phyloP scores from a whole-genome alignment of 2,113 vertebrate genomes.

The Probosciger aterrimus region DNA sequence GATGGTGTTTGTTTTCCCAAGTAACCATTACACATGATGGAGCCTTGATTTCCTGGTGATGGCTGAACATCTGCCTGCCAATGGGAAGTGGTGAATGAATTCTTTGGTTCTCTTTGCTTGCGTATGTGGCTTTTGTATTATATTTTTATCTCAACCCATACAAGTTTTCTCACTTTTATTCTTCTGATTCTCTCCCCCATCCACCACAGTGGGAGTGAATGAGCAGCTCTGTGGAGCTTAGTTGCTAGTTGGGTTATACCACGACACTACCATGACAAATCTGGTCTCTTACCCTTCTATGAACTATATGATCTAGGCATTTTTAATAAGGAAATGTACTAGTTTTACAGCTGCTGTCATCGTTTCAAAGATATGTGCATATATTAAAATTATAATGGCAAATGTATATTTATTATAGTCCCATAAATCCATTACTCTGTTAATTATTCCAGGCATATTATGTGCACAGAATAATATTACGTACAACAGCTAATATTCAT shows the following conservation, averaged over 20 bases:
- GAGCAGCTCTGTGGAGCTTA: not conserved
- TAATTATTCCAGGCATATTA: conserved; percentile 18
- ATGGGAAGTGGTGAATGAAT: not conserved
- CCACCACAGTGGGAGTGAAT: not conserved
- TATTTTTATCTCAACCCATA: not conserved
- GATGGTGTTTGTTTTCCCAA: not conserved
- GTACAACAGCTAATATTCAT: not conserved
- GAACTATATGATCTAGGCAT: not conserved
- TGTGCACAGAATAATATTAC: not conserved
- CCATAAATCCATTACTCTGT: not conserved
- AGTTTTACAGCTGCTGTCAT: not conserved
- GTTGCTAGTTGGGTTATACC: not conserved
- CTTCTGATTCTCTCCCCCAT: not conserved
- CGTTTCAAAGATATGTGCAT: not conserved
- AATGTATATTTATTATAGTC: not conserved
- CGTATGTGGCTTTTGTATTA: not conserved
- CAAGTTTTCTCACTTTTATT: not conserved
- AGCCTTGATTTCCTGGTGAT: not conserved
- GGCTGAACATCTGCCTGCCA: not conserved
- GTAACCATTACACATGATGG: not conserved
- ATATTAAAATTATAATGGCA: not conserved
- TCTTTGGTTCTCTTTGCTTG: not conserved
- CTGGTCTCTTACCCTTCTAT: not conserved
- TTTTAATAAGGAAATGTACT: not conserved
- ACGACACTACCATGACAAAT: not conserved